Percentiles rank a stretch among this genome's conserved stretches.
phyloP scores from a whole-genome alignment of 2,888 invertebrate genomes.

The Ypsolopha scabrella region DNA sequence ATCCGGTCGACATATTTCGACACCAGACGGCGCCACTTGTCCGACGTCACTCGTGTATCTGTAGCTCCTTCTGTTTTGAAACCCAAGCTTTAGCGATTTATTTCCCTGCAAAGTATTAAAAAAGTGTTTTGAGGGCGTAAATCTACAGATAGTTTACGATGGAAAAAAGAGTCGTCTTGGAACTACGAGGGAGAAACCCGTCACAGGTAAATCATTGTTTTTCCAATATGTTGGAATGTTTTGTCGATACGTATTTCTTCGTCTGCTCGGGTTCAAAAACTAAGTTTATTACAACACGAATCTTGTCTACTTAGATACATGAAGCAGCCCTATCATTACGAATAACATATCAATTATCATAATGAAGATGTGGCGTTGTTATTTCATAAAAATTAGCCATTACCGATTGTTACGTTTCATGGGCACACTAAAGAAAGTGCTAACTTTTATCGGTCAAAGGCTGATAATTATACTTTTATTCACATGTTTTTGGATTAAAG shows the following conservation, averaged over 20 bases:
- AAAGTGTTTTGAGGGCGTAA: slow-evolving; percentile 43
- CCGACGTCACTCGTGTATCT: slow-evolving; percentile 68
- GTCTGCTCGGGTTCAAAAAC: slow-evolving; percentile 23
- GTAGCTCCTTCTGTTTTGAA: slow-evolving; percentile 72
- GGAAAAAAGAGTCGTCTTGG: slow-evolving; percentile 96
- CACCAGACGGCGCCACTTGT: slow-evolving; percentile 57
- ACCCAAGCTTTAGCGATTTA: slow-evolving; percentile 67
- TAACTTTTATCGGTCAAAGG: background rate
- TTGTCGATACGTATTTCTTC: slow-evolving; percentile 68
- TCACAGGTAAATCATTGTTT: slow-evolving; percentile 80
- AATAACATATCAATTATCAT: slow-evolving; percentile 14
- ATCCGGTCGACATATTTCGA: slow-evolving; percentile 41
- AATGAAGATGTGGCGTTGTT: slow-evolving; percentile 56
- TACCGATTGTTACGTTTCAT: slow-evolving; percentile 65
- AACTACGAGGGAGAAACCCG: slow-evolving; percentile 91
- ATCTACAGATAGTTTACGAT: slow-evolving; percentile 61
- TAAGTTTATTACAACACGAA: slow-evolving; percentile 2
- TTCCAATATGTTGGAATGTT: slow-evolving; percentile 61
- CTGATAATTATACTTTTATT: background rate
- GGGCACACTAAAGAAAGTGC: slow-evolving; percentile 26
- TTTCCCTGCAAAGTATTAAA: slow-evolving; percentile 50
- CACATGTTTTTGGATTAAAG: background rate
- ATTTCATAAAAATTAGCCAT: slow-evolving; percentile 58
- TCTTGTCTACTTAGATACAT: too few relatives aligned
- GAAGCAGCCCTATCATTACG: too few relatives aligned